Percentiles rank a stretch among this genome's conserved stretches.
Evolutionary conservation across 1,140 invertebrate species (phyloP).

Genomic region (Rhyzopertha dominica): DNA sequence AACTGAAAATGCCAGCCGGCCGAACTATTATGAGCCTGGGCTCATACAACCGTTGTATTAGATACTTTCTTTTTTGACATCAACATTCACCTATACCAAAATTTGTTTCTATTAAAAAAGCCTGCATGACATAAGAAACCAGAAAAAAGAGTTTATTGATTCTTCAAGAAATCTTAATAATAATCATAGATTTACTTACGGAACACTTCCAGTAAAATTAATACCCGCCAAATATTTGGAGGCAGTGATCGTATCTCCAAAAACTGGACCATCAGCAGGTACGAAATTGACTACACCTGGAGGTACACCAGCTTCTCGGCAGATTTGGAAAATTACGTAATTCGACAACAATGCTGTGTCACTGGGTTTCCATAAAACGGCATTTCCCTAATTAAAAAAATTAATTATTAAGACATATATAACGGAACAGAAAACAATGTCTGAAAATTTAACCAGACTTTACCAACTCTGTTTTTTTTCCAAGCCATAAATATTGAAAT

Average conservation of each 20-base stretch:
- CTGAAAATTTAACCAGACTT: background rate
- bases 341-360: slow-evolving; percentile 96
- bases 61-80: too few species aligned
- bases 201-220: slow-evolving; percentile 96
- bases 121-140: too few species aligned
- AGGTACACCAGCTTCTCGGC: slow-evolving; percentile 89
- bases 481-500: background rate
- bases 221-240: slow-evolving; percentile 86
- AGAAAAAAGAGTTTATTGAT: too few species aligned
- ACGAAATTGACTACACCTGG: slow-evolving; percentile 96
- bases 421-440: background rate
- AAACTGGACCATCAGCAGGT: slow-evolving; percentile 90
- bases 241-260: slow-evolving; percentile 85
- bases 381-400: too few species aligned
- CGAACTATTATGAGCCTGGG: too few species aligned
- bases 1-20: too few species aligned
- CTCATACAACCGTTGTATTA: too few species aligned
- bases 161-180: too few species aligned
- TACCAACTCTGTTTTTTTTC: background rate
- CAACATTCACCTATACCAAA: too few species aligned
- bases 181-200: slow-evolving; percentile 57
- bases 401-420: slow-evolving; percentile 20
- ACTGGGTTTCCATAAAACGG: slow-evolving; percentile 97
- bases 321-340: slow-evolving; percentile 90
- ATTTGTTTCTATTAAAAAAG: too few species aligned